These are phyloP conservation scores for Sycophaga agraensis DNA, from an alignment of 1,140 invertebrate species.

Conservation along the genomic window DNA sequence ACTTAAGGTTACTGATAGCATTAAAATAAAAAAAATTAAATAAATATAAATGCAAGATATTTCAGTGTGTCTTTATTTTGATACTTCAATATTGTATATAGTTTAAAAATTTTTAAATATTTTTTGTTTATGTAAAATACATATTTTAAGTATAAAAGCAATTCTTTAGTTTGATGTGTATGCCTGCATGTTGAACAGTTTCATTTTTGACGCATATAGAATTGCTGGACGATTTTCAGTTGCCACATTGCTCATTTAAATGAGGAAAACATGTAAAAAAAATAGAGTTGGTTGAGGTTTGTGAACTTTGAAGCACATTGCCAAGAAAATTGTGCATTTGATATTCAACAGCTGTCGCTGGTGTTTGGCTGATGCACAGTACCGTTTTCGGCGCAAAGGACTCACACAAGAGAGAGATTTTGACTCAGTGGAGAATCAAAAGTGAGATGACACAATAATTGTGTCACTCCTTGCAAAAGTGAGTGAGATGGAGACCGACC, in stretches of 20 bases:
- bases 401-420: conserved; percentile 18
- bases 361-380: conserved; percentile 23
- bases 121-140: too few relatives aligned
- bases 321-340: conserved; percentile 49
- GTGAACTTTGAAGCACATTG: conserved; percentile 34
- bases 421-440: conserved; percentile 8
- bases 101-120: too few relatives aligned
- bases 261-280: conserved; percentile 13
- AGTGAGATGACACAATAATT: conserved; percentile 18
- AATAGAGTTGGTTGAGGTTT: conserved; percentile 32
- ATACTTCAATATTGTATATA: too few relatives aligned
- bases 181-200: conserved; percentile 26
- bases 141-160: too few relatives aligned
- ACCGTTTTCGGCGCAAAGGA: conserved; percentile 16
- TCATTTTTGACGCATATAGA: conserved; percentile 1
- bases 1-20: too few relatives aligned
- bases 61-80: too few relatives aligned
- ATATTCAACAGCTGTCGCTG: conserved; percentile 51
- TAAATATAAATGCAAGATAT: too few relatives aligned
- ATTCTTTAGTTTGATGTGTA: conserved; percentile 10
- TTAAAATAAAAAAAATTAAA: too few relatives aligned
- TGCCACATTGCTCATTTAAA: conserved; percentile 15
- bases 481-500: conserved; percentile 24
- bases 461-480: conserved; percentile 15
- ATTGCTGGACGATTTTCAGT: conserved; percentile 26